Percentiles rank a stretch among this genome's conserved stretches.
Evolutionary conservation across 1,140 invertebrate genomes (phyloP).

Genomic region (Pogonomyrmex californicus): DNA sequence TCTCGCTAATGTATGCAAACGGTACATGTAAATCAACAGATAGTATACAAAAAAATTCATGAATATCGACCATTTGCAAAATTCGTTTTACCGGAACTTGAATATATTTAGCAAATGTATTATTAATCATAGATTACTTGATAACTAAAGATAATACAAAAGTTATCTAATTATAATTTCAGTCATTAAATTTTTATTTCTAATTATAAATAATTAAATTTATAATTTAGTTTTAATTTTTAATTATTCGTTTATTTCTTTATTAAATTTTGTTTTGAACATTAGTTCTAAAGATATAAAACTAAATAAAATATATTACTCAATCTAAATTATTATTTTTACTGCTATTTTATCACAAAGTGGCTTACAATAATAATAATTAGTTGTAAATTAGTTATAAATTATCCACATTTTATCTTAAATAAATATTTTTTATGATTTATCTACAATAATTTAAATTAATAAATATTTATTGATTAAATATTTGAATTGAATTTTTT

Average conservation of each 20-base stretch:
- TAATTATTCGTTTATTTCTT: background rate
- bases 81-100: background rate
- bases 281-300: background rate
- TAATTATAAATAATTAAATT: background rate
- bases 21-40: slow-evolving; percentile 25
- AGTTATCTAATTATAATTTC: background rate
- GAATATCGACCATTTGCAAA: slow-evolving; percentile 25
- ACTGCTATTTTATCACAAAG: background rate
- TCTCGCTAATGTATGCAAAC: slow-evolving; percentile 15
- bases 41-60: background rate
- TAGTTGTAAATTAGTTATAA: background rate
- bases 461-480: slow-evolving; percentile 3
- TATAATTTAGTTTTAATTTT: background rate
- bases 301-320: background rate
- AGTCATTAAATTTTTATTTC: background rate
- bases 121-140: background rate
- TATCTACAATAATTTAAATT: background rate
- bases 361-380: background rate
- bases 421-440: background rate
- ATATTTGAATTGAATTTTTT: background rate
- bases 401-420: slow-evolving; percentile 1
- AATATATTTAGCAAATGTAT: slow-evolving; percentile 5
- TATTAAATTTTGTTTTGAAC: background rate
- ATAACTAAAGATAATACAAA: background rate
- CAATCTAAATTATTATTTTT: slow-evolving; percentile 21